A percentile compares a stretch with the other conserved stretches of the same genome.
Evolutionary conservation across 2,888 invertebrate genomes (phyloP).

Genomic region (Mystacides longicornis): DNA sequence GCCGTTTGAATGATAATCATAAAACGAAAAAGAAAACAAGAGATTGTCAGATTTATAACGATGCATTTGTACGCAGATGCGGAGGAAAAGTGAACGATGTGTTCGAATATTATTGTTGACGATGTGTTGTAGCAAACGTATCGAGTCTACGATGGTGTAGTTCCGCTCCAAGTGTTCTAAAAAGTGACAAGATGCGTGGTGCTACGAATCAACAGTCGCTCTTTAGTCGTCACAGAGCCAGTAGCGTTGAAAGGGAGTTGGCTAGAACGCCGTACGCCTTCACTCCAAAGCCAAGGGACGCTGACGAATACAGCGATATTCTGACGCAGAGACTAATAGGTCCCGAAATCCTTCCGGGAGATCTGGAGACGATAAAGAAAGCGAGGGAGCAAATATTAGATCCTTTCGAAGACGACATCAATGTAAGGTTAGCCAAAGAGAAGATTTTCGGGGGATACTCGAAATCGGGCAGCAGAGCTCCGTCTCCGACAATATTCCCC

Average conservation of each 20-base stretch:
- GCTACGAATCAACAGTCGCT: conserved; percentile 33
- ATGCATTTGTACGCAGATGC: no score
- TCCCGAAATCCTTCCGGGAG: conserved; percentile 4
- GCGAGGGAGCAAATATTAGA: conserved; percentile 22
- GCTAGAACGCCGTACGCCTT: conserved; percentile 49
- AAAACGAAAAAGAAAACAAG: no score
- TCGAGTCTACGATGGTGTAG: no score
- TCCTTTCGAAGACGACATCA: conserved; percentile 25
- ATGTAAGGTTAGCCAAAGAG: conserved; percentile 24
- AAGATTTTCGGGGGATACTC: conserved; percentile 22
- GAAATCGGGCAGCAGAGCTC: conserved; percentile 11
- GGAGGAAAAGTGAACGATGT: no score
- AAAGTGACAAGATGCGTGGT: conserved; percentile 15
- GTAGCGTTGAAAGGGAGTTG: conserved; percentile 45
- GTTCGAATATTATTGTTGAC: no score
- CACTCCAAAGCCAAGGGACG: conserved; percentile 30
- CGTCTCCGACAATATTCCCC: conserved; percentile 23
- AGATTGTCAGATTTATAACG: no score
- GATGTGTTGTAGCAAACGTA: no score
- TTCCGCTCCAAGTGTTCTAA: neutral
- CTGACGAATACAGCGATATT: conserved; percentile 28
- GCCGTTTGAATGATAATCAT: no score
- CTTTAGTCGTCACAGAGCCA: conserved; percentile 43
- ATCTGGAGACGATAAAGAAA: conserved; percentile 13
- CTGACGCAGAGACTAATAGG: conserved; percentile 4